These are phyloP conservation scores for Pentalonia nigronervosa DNA, from an alignment of 1,140 invertebrate genomes.

Conservation along the genomic window DNA sequence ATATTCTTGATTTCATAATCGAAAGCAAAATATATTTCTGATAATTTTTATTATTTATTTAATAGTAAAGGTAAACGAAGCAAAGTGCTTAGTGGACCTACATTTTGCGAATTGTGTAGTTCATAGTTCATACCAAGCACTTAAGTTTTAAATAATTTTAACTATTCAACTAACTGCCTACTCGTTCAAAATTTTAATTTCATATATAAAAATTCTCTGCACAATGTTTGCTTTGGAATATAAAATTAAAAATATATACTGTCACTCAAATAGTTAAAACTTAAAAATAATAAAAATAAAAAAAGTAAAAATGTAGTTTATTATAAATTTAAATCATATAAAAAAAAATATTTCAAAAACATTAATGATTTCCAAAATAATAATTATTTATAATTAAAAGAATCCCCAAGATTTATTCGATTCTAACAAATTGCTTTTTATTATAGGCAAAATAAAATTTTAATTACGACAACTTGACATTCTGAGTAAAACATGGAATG, in stretches of 20 bases:
- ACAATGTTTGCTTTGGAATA: not conserved
- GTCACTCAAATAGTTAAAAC: not conserved
- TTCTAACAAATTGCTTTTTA: not conserved
- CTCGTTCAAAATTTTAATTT: no score
- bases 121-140: not conserved
- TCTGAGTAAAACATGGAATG: not conserved
- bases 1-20: not conserved
- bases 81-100: not conserved
- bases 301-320: not conserved
- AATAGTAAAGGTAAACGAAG: not conserved
- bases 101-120: accelerated
- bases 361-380: not conserved
- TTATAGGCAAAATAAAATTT: not conserved
- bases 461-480: not conserved
- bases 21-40: not conserved
- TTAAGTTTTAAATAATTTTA: not conserved
- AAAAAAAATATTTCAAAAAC: not conserved
- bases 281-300: not conserved
- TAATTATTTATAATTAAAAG: not conserved
- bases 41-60: no score
- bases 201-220: no score
- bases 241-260: not conserved
- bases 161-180: not conserved
- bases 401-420: not conserved
- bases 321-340: not conserved